Conservation (phyloP, 2,888 invertebrate genomes). For the Sturmia bella region DNA sequence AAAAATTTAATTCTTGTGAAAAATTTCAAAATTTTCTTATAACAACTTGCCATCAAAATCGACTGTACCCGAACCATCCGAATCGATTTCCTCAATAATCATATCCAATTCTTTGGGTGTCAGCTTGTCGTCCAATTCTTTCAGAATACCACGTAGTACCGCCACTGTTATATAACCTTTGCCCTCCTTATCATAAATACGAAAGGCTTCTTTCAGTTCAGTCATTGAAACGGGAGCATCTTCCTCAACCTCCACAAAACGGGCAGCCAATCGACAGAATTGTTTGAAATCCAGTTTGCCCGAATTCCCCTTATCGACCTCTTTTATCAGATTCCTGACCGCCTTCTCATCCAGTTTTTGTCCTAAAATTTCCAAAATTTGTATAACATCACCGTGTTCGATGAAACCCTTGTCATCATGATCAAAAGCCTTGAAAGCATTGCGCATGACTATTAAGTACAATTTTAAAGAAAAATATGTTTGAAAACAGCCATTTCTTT, state of each 20-base stretch:
- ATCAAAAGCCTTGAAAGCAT: constrained; percentile 96
- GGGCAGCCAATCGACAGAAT: constrained; percentile 92
- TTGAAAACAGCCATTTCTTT: too few species aligned
- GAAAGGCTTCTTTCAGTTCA: constrained; percentile 96
- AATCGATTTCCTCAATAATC: constrained; percentile 96
- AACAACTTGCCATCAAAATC: constrained; percentile 94
- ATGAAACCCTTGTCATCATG: constrained; percentile 93
- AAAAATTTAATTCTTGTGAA: not conserved
- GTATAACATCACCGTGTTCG: constrained; percentile 90
- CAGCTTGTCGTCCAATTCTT: constrained; percentile 95
- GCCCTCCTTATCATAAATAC: constrained; percentile 96
- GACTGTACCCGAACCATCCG: constrained; percentile 97
- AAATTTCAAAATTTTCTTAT: not conserved
- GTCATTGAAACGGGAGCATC: constrained; percentile 94
- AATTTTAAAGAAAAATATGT: not conserved
- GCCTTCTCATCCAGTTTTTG: constrained; percentile 91
- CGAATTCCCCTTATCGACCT: constrained; percentile 90
- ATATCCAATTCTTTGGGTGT: constrained; percentile 93
- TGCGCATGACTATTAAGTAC: constrained; percentile 87
- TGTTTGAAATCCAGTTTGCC: constrained; percentile 95
- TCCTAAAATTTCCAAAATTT: constrained; percentile 94
- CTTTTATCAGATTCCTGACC: constrained; percentile 90
- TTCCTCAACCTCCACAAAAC: constrained; percentile 94
- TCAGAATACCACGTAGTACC: constrained; percentile 93
- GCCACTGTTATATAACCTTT: constrained; percentile 95